These are phyloP conservation scores for Sander lucioperca DNA, from an alignment of 2,113 vertebrate species.

Conservation along the genomic window DNA sequence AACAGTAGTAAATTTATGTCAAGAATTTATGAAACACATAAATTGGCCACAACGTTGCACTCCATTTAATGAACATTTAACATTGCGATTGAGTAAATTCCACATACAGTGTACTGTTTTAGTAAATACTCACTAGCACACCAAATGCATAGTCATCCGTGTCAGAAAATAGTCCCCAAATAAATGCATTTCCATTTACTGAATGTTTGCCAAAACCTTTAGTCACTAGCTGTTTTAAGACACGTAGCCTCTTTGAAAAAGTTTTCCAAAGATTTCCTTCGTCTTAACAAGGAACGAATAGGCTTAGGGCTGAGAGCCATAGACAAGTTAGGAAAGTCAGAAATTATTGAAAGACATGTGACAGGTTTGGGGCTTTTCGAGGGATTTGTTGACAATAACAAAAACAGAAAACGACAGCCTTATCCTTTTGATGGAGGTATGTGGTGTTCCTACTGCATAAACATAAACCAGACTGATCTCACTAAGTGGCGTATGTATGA, in stretches of 20 bases:
- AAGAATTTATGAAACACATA: neutral
- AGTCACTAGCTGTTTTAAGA: neutral
- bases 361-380: conserved; percentile 5
- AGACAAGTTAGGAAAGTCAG: neutral
- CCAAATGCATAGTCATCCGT: neutral
- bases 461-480: neutral
- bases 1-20: neutral
- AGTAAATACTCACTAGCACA: neutral
- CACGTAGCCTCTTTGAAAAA: neutral
- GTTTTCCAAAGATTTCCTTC: too few relatives aligned
- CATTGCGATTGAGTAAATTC: too few relatives aligned
- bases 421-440: conserved; percentile 18
- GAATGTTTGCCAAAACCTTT: neutral
- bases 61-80: neutral
- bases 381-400: conserved; percentile 25
- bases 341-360: conserved; percentile 11
- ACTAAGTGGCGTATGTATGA: too few relatives aligned
- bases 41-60: neutral
- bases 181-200: neutral
- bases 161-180: conserved; percentile 6
- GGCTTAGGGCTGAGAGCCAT: neutral
- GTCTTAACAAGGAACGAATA: neutral
- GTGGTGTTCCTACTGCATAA: neutral
- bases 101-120: too few relatives aligned
- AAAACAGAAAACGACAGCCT: neutral